Evolutionary conservation across 1,140 invertebrate species (phyloP).

Genomic region (Drosophila mojavensis): DNA sequence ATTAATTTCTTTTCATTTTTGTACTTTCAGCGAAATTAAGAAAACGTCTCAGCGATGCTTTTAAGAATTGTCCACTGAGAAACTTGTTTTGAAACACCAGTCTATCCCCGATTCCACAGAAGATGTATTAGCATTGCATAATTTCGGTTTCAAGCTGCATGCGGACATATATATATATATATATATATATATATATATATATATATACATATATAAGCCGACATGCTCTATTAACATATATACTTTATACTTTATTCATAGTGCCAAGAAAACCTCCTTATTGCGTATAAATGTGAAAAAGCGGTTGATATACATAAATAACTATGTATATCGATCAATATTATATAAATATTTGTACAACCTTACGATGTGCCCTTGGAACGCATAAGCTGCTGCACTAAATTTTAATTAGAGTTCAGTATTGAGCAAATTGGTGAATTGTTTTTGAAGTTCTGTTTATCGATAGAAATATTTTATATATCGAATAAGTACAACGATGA

Average conservation of each 20-base stretch:
- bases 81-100: conserved; percentile 70
- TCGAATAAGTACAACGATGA: conserved; percentile 60
- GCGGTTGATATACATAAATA: neutral
- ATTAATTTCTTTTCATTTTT: conserved; percentile 70
- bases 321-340: conserved; percentile 19
- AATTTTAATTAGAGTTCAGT: conserved; percentile 20
- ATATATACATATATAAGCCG: neutral
- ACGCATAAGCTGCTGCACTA: conserved; percentile 47
- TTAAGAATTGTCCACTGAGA: conserved; percentile 81
- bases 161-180: neutral
- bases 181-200: neutral
- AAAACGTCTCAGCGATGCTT: conserved; percentile 83
- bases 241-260: conserved; percentile 10
- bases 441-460: neutral
- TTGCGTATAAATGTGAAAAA: conserved; percentile 30
- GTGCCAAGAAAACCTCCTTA: conserved; percentile 42
- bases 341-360: conserved; percentile 37
- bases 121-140: conserved; percentile 42
- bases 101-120: conserved; percentile 24
- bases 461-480: conserved; percentile 23
- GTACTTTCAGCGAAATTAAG: conserved; percentile 83
- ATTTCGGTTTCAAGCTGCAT: conserved; percentile 50
- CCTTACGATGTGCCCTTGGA: conserved; percentile 54
- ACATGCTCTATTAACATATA: conserved; percentile 14
- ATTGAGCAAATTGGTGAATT: neutral